Conservation (phyloP, 2,888 invertebrate species). For the Phasia obesa region DNA sequence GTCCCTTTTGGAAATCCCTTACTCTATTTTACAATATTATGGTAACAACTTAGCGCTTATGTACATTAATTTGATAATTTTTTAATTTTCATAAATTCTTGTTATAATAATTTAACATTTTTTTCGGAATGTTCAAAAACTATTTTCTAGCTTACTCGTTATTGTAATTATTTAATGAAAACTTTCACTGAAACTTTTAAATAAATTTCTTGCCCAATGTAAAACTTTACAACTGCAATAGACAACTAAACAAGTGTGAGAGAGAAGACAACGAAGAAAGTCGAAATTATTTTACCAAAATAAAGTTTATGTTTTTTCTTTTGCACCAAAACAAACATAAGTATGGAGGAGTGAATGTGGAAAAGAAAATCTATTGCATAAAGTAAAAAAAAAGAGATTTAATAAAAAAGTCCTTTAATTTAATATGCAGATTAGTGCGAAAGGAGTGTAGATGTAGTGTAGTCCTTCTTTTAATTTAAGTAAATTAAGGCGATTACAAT, state of each 20-base stretch:
- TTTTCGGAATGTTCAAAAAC: constrained; percentile 2
- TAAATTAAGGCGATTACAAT: background rate
- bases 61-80: too few species aligned
- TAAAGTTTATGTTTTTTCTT: constrained; percentile 18
- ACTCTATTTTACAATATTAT: too few species aligned
- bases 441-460: too few species aligned
- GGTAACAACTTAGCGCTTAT: too few species aligned
- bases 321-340: too few species aligned
- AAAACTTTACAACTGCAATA: constrained; percentile 13
- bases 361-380: too few species aligned
- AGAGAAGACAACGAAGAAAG: constrained; percentile 8
- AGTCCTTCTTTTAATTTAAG: background rate
- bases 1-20: too few species aligned
- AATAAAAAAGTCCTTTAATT: too few species aligned
- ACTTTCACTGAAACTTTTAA: constrained; percentile 11
- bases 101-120: constrained; percentile 10
- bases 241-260: background rate
- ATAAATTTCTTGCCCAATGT: background rate
- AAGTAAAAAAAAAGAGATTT: too few species aligned
- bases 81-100: constrained; percentile 8
- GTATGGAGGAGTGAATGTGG: too few species aligned
- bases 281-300: constrained; percentile 1
- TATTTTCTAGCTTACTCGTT: constrained; percentile 1
- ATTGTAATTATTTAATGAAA: constrained; percentile 9
- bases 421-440: too few species aligned